Evolutionary conservation across 2,888 invertebrate genomes (phyloP).

Genomic region (Lithophane semibrunnea): DNA sequence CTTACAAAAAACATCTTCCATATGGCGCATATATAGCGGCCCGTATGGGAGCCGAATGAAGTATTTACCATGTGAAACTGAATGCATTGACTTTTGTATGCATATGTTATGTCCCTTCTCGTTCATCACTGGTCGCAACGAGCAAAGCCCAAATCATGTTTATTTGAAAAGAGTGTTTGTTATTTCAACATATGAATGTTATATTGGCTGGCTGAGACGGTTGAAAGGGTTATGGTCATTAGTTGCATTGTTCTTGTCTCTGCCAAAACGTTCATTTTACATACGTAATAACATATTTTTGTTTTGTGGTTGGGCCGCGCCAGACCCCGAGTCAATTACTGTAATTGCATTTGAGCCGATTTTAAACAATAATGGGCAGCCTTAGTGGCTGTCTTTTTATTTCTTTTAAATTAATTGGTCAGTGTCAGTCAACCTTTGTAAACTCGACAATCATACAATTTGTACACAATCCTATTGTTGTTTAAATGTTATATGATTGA

Average conservation of each 20-base stretch:
- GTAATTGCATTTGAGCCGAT: slow-evolving; percentile 29
- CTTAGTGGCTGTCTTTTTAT: slow-evolving; percentile 22
- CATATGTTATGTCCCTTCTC: slow-evolving; percentile 25
- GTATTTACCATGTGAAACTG: slow-evolving; percentile 48
- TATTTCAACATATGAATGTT: slow-evolving; percentile 20
- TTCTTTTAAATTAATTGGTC: slow-evolving; percentile 30
- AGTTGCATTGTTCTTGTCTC: slow-evolving; percentile 40
- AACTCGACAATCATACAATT: slow-evolving; percentile 9
- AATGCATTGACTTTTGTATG: slow-evolving; percentile 46
- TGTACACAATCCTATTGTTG: not conserved
- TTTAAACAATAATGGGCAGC: slow-evolving; percentile 13
- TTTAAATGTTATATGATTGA: not conserved
- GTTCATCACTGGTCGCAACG: slow-evolving; percentile 6
- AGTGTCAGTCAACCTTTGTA: slow-evolving; percentile 12
- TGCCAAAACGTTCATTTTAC: slow-evolving; percentile 36
- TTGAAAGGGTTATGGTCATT: slow-evolving; percentile 37
- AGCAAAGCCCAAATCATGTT: slow-evolving; percentile 15
- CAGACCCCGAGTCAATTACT: slow-evolving; percentile 26
- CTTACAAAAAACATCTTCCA: slow-evolving; percentile 77
- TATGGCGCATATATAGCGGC: slow-evolving; percentile 64
- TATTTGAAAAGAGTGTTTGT: slow-evolving; percentile 23
- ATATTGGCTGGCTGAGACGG: slow-evolving; percentile 1
- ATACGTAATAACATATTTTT: slow-evolving; percentile 31
- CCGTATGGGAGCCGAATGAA: slow-evolving; percentile 58
- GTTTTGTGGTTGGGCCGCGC: slow-evolving; percentile 15